Base-by-base conservation (phyloP, 2,797 vertebrate genomes). In the Rhincodon typus region DNA sequence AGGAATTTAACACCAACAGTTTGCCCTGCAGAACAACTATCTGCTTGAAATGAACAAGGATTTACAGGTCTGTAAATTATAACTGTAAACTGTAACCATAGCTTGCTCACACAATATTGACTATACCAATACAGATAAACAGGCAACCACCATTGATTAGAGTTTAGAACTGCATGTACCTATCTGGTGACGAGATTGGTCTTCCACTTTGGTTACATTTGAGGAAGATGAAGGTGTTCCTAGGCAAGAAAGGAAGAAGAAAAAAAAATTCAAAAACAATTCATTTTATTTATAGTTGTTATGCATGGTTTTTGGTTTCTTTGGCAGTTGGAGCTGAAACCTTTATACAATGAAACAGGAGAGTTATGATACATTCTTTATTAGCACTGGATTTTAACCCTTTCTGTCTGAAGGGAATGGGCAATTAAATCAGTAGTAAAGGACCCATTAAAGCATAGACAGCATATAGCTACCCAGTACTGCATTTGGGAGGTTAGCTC, bases 191-290 rank as follows among this genome's bases (percentile, higher is more conserved):
- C 98, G 94, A 21, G 69, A 98, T 96, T 98, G 98, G 90, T 98
- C 98, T 97, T 98, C 98, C 88, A 98, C 98, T 97, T 98, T 98
- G 97, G 98, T 98, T 96, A 98, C 98, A 96, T 98, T 96, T 95
- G 98, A 97, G 94, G 98, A 97, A 95, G 98, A 98, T 15, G 98
- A 97, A 95, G 98, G 98, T 96, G 98, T 97, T 97, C 97, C 98
- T 98, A 23, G 96, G 95, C 97, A 97, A 96, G 21, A 90, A 77
- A 96, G 21, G n/a, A 95, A 96, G 66, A 67, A 96, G 0, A 17
- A 96, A 87, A 0, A 46, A 46, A 0, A 38, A 4, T 42, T 77
- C 4, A 74, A 21, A 53, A 50, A 74, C 46, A 46, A 53, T 17
- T 4, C 15, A 66, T 88, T 34, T 34, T 84, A 25, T 0, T 8